These are phyloP conservation scores for Ameiurus melas DNA, from an alignment of 2,113 vertebrate genomes.

Conservation along the genomic window DNA sequence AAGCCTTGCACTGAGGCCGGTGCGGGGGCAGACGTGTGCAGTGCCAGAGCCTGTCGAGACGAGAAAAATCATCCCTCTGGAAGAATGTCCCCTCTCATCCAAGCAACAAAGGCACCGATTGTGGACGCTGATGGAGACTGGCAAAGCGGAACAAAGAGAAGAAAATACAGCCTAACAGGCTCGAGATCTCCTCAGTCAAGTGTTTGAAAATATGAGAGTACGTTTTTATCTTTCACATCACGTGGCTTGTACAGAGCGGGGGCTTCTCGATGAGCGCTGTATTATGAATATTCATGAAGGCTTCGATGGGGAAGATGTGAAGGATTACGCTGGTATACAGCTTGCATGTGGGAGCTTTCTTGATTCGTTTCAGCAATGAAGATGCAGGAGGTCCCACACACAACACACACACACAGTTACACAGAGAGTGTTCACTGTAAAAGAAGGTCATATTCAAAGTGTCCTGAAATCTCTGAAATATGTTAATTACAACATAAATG, in stretches of 20 bases:
- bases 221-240: constrained; percentile 21
- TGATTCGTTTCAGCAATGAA: not conserved
- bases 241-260: not conserved
- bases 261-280: not conserved
- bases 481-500: too few relatives aligned
- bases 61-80: constrained; percentile 42
- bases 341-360: not conserved
- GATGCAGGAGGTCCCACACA: not conserved
- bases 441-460: not conserved
- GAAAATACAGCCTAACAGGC: constrained; percentile 15
- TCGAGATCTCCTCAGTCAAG: constrained; percentile 7
- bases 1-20: constrained; percentile 18
- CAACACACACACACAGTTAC: not conserved
- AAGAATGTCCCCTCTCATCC: constrained; percentile 51
- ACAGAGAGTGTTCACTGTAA: not conserved
- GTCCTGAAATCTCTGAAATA: not conserved
- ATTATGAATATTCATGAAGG: constrained; percentile 25
- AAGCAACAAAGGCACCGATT: constrained; percentile 50
- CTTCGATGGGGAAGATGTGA: not conserved
- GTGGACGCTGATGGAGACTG: constrained; percentile 44
- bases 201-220: constrained; percentile 37
- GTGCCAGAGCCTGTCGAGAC: constrained; percentile 38
- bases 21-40: constrained; percentile 22
- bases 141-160: constrained; percentile 29
- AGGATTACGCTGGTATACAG: not conserved